A percentile compares a stretch with the other conserved stretches of the same genome.
Conservation (phyloP, 2,888 invertebrate genomes). For the Protodeltote pygarga region DNA sequence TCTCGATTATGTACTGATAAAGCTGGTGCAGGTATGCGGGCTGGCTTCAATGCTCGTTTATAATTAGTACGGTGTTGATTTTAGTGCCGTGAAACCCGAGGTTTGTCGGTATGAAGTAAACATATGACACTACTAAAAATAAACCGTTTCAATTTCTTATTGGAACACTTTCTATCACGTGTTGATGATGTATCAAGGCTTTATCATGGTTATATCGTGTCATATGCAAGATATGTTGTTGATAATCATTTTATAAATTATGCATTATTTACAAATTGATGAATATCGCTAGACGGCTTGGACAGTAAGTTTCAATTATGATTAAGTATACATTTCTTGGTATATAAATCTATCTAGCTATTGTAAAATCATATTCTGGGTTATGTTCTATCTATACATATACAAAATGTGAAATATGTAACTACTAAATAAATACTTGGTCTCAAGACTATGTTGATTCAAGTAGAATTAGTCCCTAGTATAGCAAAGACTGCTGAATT, state of each 20-base stretch:
- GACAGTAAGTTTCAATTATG: neutral
- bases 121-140: conserved; percentile 71
- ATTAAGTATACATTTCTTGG: too few species aligned
- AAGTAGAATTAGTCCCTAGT: too few species aligned
- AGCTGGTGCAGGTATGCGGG: conserved; percentile 54
- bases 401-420: too few species aligned
- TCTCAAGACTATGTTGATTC: too few species aligned
- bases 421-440: too few species aligned
- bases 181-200: conserved; percentile 10
- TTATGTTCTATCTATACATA: too few species aligned
- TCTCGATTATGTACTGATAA: conserved; percentile 57
- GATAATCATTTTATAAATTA: conserved; percentile 16
- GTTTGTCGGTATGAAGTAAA: conserved; percentile 67
- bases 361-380: too few species aligned
- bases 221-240: neutral
- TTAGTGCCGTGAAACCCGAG: conserved; percentile 53
- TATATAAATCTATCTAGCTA: too few species aligned
- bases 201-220: conserved; percentile 13
- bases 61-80: conserved; percentile 63
- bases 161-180: conserved; percentile 55
- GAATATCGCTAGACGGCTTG: neutral
- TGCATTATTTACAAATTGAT: neutral
- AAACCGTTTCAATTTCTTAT: conserved; percentile 60
- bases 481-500: too few species aligned
- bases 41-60: conserved; percentile 54